Evolutionary conservation across 2,797 vertebrate species (phyloP).

Genomic region (Mus caroli): DNA sequence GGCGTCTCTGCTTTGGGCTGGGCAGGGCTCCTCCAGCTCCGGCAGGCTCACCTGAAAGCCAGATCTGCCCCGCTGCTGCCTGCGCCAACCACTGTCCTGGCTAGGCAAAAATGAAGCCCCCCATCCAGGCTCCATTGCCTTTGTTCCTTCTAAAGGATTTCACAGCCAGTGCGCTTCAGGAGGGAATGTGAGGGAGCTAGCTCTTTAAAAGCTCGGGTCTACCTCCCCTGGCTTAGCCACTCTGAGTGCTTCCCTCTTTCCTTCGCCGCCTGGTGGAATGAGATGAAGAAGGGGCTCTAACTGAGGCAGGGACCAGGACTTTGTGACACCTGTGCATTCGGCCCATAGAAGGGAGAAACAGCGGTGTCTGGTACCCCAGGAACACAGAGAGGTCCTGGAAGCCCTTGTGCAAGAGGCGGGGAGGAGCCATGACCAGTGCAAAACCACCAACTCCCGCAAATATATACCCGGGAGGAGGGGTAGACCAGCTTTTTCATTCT

Average conservation of each 20-base stretch:
- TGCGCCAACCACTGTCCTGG: slow-evolving; percentile 50
- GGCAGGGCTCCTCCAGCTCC: slow-evolving; percentile 21
- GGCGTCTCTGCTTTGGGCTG: not conserved
- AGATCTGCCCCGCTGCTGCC: not conserved
- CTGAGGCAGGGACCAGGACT: slow-evolving; percentile 35
- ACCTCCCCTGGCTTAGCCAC: not conserved
- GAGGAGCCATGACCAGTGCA: slow-evolving; percentile 66
- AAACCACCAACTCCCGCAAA: slow-evolving; percentile 45
- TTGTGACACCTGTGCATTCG: slow-evolving; percentile 68
- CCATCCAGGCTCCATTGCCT: slow-evolving; percentile 65
- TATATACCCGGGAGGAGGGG: not conserved
- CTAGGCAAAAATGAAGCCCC: slow-evolving; percentile 28
- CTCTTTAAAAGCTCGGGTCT: not conserved
- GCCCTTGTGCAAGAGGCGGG: slow-evolving; percentile 9
- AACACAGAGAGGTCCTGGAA: slow-evolving; percentile 33
- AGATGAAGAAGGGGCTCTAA: slow-evolving; percentile 3
- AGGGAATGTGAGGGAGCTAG: slow-evolving; percentile 9
- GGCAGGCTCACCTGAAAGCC: slow-evolving; percentile 71
- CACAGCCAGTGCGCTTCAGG: slow-evolving; percentile 58
- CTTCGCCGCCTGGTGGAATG: not conserved
- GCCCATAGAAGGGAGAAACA: slow-evolving; percentile 44
- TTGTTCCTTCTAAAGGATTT: slow-evolving; percentile 80
- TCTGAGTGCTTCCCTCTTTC: not conserved
- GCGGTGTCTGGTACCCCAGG: not conserved
- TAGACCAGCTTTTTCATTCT: not conserved